These are phyloP conservation scores for Cyrtodaria siliqua DNA, from an alignment of 2,888 invertebrate genomes.

Conservation along the genomic window DNA sequence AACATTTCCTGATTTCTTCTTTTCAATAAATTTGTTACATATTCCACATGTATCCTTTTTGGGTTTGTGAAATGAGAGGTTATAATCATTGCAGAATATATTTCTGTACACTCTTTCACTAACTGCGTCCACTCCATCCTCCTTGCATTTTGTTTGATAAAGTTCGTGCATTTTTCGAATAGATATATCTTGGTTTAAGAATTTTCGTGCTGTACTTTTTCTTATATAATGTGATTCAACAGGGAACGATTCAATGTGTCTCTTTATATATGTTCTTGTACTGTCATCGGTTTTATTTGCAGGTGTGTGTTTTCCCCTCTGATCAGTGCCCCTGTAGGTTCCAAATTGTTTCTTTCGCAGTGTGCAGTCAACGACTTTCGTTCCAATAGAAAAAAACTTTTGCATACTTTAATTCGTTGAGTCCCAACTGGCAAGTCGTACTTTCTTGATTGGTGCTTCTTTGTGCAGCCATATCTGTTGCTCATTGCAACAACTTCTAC, in stretches of 20 bases:
- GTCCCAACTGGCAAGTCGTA: conserved; percentile 31
- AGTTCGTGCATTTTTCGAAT: conserved; percentile 34
- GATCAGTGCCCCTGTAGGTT: conserved; percentile 27
- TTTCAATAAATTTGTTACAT: conserved; percentile 38
- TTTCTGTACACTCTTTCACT: conserved; percentile 44
- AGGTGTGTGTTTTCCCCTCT: conserved; percentile 39
- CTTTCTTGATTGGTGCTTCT: conserved; percentile 19
- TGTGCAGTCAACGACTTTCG: conserved; percentile 41
- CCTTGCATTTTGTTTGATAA: conserved; percentile 27
- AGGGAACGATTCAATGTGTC: conserved; percentile 42
- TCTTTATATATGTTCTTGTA: conserved; percentile 13
- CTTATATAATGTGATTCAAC: conserved; percentile 40
- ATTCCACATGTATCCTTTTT: conserved; percentile 52
- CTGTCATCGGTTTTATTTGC: conserved; percentile 41
- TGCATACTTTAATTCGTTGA: conserved; percentile 36
- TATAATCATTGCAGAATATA: conserved; percentile 55
- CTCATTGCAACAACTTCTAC: conserved; percentile 6
- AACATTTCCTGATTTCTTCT: conserved; percentile 13
- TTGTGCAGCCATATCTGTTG: conserved; percentile 17
- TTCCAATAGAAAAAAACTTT: conserved; percentile 41
- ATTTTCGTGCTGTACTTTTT: conserved; percentile 15
- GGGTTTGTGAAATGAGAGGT: conserved; percentile 54
- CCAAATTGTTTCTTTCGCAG: conserved; percentile 34
- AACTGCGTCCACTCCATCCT: conserved; percentile 20
- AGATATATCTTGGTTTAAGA: conserved; percentile 22